A percentile compares a stretch with the other conserved stretches of the same genome.
These are phyloP conservation scores for Phenganax marumi DNA, from an alignment of 92 coral and sea anemone species.

Conservation along the genomic window DNA sequence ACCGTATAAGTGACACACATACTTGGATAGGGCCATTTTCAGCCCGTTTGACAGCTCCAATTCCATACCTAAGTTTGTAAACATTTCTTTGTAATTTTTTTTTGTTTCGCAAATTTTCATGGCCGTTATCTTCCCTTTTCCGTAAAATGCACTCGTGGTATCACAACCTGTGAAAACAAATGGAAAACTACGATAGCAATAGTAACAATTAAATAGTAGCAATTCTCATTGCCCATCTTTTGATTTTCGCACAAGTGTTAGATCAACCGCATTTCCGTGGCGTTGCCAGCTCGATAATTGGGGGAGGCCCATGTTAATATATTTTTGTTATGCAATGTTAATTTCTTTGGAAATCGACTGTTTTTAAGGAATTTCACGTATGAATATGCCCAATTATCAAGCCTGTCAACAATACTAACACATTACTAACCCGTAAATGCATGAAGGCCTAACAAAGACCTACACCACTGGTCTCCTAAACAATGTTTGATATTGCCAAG, in stretches of 20 bases:
- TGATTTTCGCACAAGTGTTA: too few relatives aligned
- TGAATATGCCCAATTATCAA: too few relatives aligned
- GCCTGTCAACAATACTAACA: too few relatives aligned
- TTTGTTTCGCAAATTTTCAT: not conserved
- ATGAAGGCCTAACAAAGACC: not conserved
- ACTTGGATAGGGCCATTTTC: not conserved
- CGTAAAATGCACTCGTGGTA: constrained; percentile 3
- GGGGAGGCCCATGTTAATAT: not conserved
- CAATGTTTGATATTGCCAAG: not conserved
- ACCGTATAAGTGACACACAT: not conserved
- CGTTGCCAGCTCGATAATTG: too few relatives aligned
- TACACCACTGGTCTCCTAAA: not conserved
- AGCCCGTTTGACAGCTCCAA: not conserved
- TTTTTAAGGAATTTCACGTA: too few relatives aligned
- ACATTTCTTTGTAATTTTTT: not conserved
- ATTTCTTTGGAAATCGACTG: too few relatives aligned
- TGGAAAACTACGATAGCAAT: too few relatives aligned
- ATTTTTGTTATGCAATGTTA: not conserved
- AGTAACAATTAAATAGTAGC: too few relatives aligned
- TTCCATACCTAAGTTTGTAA: not conserved
- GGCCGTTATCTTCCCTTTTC: not conserved
- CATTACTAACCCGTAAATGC: not conserved
- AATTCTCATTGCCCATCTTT: too few relatives aligned
- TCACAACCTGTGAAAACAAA: not conserved
- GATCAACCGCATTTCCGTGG: too few relatives aligned